Percentiles rank a stretch among this genome's conserved stretches.
Conservation (phyloP, 2,113 vertebrate species). For the Mustela nigripes region DNA sequence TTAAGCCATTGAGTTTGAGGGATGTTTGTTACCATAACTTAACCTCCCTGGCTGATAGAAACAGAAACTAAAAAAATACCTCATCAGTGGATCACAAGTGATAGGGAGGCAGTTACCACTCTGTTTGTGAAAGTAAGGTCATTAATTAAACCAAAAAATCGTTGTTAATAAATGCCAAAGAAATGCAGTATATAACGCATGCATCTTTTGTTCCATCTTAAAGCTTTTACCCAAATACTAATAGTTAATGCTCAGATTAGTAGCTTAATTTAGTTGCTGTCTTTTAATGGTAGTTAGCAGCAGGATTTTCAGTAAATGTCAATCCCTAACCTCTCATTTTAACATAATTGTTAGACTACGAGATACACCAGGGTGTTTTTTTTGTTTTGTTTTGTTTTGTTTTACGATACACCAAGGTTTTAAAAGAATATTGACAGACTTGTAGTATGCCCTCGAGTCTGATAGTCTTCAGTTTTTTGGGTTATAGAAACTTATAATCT, state of each 20-base stretch:
- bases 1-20: background rate
- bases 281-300: background rate
- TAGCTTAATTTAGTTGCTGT: background rate
- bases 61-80: background rate
- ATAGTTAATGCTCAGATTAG: background rate
- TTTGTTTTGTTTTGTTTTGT: background rate
- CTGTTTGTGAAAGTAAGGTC: background rate
- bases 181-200: background rate
- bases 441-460: background rate
- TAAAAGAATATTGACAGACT: background rate
- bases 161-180: background rate
- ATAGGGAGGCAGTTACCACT: background rate
- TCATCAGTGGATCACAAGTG: background rate
- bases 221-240: background rate
- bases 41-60: conserved; percentile 7
- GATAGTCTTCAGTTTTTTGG: background rate
- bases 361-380: background rate
- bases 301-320: background rate
- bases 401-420: background rate
- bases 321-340: background rate
- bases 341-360: background rate
- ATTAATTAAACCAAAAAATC: background rate
- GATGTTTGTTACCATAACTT: background rate
- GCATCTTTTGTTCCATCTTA: background rate
- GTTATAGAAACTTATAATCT: background rate